Conservation (phyloP, 2,888 invertebrate genomes). For the Synergus itoensis region DNA sequence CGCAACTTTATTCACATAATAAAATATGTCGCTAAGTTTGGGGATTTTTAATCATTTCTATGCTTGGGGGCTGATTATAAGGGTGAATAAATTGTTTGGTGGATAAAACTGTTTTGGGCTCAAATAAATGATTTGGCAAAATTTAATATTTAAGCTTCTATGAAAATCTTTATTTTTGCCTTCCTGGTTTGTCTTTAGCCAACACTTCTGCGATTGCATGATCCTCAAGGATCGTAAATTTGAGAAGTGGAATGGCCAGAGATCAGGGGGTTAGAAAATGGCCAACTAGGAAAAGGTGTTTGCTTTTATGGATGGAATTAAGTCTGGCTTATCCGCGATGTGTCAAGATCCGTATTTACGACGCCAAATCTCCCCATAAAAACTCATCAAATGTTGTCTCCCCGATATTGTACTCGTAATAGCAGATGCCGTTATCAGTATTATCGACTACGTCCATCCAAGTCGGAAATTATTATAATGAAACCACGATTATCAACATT, state of each 20-base stretch:
- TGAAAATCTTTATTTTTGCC: neutral
- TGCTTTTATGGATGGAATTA: constrained; percentile 65
- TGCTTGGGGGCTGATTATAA: too few species aligned
- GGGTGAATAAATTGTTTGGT: too few species aligned
- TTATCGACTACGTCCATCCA: neutral
- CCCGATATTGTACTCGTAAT: constrained; percentile 14
- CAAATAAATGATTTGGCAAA: too few species aligned
- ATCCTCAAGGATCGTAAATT: neutral
- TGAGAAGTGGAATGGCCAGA: neutral
- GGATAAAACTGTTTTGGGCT: too few species aligned
- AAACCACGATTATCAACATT: neutral
- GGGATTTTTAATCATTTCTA: too few species aligned
- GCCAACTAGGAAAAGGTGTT: constrained; percentile 48
- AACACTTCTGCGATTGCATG: neutral
- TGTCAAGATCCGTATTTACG: constrained; percentile 66
- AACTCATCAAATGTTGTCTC: constrained; percentile 60
- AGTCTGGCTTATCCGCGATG: constrained; percentile 61
- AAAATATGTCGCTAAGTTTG: too few species aligned
- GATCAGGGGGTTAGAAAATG: neutral
- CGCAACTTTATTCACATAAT: too few species aligned
- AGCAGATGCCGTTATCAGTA: neutral
- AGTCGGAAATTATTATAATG: neutral
- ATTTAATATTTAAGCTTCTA: neutral
- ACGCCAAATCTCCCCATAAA: constrained; percentile 59
- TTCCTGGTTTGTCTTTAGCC: neutral